Percentiles rank a stretch among this genome's conserved stretches.
Evolutionary conservation across 1,140 invertebrate species (phyloP).

Genomic region (Drosophila littoralis): DNA sequence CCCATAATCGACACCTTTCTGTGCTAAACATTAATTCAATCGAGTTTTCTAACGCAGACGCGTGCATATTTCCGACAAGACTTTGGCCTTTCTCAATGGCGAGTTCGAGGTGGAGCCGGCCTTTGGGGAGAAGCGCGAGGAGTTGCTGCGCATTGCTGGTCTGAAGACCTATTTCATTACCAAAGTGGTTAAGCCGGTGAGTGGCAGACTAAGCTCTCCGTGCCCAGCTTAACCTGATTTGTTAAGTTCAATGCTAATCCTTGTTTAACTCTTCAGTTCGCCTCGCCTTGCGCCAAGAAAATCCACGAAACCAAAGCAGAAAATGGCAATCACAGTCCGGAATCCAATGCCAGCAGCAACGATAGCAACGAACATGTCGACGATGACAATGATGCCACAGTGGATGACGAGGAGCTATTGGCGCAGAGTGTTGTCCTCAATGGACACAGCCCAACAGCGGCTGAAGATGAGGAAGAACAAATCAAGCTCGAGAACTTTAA

Average conservation of each 20-base stretch:
- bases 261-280: slow-evolving; percentile 47
- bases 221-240: no score
- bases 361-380: slow-evolving; percentile 36
- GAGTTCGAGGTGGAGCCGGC: slow-evolving; percentile 98
- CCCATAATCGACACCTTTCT: background rate
- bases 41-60: slow-evolving; percentile 86
- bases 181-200: slow-evolving; percentile 92
- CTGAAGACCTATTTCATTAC: slow-evolving; percentile 97
- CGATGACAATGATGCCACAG: slow-evolving; percentile 60
- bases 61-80: slow-evolving; percentile 98
- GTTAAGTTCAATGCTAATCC: background rate
- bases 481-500: slow-evolving; percentile 89
- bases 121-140: slow-evolving; percentile 94
- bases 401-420: slow-evolving; percentile 76
- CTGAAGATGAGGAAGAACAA: slow-evolving; percentile 83
- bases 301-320: slow-evolving; percentile 64
- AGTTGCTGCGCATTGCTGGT: slow-evolving; percentile 93
- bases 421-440: slow-evolving; percentile 56
- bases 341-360: slow-evolving; percentile 53
- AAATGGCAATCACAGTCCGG: slow-evolving; percentile 50
- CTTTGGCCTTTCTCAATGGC: slow-evolving; percentile 94
- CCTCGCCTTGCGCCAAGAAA: slow-evolving; percentile 74
- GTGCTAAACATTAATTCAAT: slow-evolving; percentile 2
- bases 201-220: slow-evolving; percentile 53
- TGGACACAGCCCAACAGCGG: slow-evolving; percentile 33